These are phyloP conservation scores for Isurus oxyrinchus DNA, from an alignment of 2,113 vertebrate genomes.

Conservation along the genomic window DNA sequence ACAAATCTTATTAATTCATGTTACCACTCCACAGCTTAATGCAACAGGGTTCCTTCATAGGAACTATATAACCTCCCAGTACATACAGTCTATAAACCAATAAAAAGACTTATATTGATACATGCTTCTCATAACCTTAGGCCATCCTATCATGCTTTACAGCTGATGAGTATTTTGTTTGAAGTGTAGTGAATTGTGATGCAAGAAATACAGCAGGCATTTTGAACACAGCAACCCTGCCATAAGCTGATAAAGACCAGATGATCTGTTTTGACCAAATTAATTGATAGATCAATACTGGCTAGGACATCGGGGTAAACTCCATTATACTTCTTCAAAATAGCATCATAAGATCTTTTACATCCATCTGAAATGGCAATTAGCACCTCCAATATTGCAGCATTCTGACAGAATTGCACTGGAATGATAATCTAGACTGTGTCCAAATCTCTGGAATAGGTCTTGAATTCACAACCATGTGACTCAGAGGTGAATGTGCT, in stretches of 20 bases:
- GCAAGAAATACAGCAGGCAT: background rate
- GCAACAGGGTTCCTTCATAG: too few relatives aligned
- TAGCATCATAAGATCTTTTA: background rate
- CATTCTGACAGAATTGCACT: background rate
- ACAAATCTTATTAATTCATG: too few relatives aligned
- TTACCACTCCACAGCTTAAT: too few relatives aligned
- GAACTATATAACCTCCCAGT: too few relatives aligned
- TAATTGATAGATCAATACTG: background rate
- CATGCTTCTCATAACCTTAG: background rate
- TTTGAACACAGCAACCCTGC: background rate
- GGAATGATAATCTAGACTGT: background rate
- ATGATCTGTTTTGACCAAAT: background rate
- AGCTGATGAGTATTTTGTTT: background rate
- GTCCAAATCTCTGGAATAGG: too few relatives aligned
- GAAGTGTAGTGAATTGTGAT: background rate
- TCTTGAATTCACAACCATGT: background rate
- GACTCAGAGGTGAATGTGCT: background rate
- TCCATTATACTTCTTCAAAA: background rate
- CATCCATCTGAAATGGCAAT: background rate
- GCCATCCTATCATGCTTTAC: background rate
- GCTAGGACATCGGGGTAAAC: background rate
- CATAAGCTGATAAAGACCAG: background rate
- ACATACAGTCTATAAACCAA: too few relatives aligned
- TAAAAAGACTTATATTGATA: background rate
- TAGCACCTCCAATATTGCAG: background rate